A percentile compares a stretch with the other conserved stretches of the same genome.
These are phyloP conservation scores for Myotis brandtii DNA, from an alignment of 2,113 vertebrate genomes.

Conservation along the genomic window DNA sequence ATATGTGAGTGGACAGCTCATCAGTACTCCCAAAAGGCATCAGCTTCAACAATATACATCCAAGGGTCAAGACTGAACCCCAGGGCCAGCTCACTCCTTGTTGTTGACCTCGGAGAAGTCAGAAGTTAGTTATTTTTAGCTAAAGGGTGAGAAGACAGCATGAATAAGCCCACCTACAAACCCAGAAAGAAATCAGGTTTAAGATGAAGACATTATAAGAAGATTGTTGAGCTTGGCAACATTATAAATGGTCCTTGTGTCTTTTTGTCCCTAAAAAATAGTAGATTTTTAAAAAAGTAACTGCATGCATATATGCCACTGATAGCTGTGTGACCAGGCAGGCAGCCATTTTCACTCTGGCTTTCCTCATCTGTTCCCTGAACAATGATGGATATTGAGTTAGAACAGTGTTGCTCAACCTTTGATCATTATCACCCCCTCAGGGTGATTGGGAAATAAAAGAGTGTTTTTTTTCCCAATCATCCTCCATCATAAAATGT, in stretches of 20 bases:
- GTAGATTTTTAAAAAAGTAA: background rate
- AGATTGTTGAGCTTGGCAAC: background rate
- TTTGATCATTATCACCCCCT: background rate
- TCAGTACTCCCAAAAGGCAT: background rate
- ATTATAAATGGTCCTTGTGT: background rate
- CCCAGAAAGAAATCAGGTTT: background rate
- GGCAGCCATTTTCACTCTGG: background rate
- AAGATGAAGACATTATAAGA: background rate
- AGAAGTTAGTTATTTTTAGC: background rate
- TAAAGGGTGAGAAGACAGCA: background rate
- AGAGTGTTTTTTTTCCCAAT: background rate
- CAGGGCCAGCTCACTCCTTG: background rate
- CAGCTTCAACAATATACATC: background rate
- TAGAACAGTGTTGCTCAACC: background rate
- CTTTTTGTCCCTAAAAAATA: background rate
- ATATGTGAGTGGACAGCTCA: background rate
- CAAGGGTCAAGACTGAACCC: background rate
- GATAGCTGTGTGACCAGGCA: too few relatives aligned
- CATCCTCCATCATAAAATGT: background rate
- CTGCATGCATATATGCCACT: background rate
- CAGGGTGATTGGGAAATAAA: too few relatives aligned
- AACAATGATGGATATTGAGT: slow-evolving; percentile 2
- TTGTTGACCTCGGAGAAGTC: background rate
- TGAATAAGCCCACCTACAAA: background rate
- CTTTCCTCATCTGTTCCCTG: background rate